These are phyloP conservation scores for Thunnus albacares DNA, from an alignment of 2,797 vertebrate genomes.

Conservation along the genomic window DNA sequence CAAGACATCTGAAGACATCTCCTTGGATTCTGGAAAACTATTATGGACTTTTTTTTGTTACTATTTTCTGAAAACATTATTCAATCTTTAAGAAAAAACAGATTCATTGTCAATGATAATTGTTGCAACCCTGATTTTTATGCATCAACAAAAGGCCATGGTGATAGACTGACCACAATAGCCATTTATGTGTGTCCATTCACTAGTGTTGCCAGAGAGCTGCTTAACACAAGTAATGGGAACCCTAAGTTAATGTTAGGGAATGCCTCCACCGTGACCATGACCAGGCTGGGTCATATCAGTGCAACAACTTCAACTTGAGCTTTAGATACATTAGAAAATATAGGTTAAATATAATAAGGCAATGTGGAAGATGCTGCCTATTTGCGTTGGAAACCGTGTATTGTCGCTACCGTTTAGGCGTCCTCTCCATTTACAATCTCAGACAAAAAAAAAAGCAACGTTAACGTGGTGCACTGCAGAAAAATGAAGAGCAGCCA, in stretches of 20 bases:
- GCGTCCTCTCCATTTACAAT: conserved; percentile 40
- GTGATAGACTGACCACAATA: neutral
- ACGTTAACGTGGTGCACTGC: conserved; percentile 38
- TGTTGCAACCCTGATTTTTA: neutral
- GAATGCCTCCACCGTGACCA: conserved; percentile 32
- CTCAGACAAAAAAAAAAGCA: conserved; percentile 16
- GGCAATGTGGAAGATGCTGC: neutral
- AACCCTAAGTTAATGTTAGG: conserved; percentile 17
- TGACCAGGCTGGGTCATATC: conserved; percentile 20
- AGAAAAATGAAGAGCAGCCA: neutral
- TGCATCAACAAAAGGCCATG: neutral
- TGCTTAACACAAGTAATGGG: conserved; percentile 13
- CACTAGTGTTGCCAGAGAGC: neutral
- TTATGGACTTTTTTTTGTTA: neutral
- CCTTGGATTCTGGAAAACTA: neutral
- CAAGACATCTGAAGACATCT: neutral
- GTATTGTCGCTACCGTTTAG: neutral
- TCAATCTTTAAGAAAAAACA: neutral
- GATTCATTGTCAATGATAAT: neutral
- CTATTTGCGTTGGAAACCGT: neutral
- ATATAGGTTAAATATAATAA: neutral
- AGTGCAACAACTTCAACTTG: neutral
- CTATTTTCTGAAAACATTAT: neutral
- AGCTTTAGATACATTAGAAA: neutral
- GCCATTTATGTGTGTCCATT: neutral